Percentiles rank a stretch among this genome's conserved stretches.
These are phyloP conservation scores for Nezara viridula DNA, from an alignment of 2,888 invertebrate genomes.

Conservation along the genomic window DNA sequence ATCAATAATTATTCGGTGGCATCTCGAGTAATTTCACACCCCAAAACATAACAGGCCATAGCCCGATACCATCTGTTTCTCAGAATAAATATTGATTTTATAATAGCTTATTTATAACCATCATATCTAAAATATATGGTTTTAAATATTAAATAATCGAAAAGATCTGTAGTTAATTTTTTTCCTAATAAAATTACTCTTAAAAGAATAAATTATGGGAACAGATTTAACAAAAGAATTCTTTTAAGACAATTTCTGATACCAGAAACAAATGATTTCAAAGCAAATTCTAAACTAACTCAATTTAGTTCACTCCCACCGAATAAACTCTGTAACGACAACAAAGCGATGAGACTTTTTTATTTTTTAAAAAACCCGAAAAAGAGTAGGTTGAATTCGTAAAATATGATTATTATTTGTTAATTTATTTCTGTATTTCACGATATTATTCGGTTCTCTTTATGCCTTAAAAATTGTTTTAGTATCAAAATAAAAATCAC, in stretches of 20 bases:
- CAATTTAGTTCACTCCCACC: not conserved
- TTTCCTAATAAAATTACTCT: not conserved
- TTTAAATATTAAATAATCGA: not conserved
- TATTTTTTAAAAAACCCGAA: not conserved
- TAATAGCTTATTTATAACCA: too few relatives aligned
- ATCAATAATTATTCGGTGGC: too few relatives aligned
- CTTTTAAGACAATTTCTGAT: not conserved
- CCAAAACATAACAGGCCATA: too few relatives aligned
- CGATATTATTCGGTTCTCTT: too few relatives aligned
- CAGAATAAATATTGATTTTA: too few relatives aligned
- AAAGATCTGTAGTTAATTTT: not conserved
- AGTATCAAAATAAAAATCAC: too few relatives aligned
- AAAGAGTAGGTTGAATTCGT: not conserved
- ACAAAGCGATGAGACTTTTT: not conserved
- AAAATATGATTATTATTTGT: too few relatives aligned
- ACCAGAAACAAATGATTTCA: not conserved
- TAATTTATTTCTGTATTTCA: too few relatives aligned
- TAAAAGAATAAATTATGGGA: not conserved
- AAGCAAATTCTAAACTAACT: not conserved
- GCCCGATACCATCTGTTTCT: too few relatives aligned
- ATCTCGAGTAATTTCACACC: too few relatives aligned
- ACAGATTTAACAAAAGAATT: not conserved
- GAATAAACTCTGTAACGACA: not conserved
- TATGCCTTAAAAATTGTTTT: too few relatives aligned
- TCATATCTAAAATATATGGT: too few relatives aligned